These are phyloP conservation scores for Conus ventricosus DNA, from an alignment of 1,140 invertebrate genomes.

Conservation along the genomic window DNA sequence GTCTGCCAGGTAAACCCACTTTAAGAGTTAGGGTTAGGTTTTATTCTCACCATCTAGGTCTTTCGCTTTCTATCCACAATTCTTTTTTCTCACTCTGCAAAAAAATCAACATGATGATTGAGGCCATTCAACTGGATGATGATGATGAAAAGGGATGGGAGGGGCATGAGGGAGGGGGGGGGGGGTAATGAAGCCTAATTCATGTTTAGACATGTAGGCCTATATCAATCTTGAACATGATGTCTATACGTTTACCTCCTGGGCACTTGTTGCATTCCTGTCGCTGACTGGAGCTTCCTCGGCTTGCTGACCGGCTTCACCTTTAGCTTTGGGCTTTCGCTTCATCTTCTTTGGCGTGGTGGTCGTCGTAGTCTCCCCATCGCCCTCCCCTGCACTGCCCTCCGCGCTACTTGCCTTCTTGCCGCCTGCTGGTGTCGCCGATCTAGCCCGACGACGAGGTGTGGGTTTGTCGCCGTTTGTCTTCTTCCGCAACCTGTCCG, in stretches of 20 bases:
- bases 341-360: conserved; percentile 52
- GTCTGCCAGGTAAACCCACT: too few species aligned
- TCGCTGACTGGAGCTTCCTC: conserved; percentile 52
- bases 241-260: conserved; percentile 32
- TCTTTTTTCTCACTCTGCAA: too few species aligned
- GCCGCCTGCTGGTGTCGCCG: conserved; percentile 3
- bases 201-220: too few species aligned
- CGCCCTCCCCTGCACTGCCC: not conserved
- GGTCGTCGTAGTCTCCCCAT: not conserved
- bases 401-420: not conserved
- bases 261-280: conserved; percentile 52
- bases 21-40: too few species aligned
- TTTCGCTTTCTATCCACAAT: too few species aligned
- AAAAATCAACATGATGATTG: too few species aligned
- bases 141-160: too few species aligned
- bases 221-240: too few species aligned
- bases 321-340: conserved; percentile 44
- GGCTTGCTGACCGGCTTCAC: conserved; percentile 42
- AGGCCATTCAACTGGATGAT: too few species aligned
- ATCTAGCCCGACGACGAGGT: conserved; percentile 46
- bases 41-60: too few species aligned
- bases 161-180: too few species aligned
- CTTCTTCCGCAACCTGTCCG: conserved; percentile 35
- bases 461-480: conserved; percentile 20
- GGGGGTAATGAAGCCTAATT: too few species aligned